phyloP scores from a whole-genome alignment of 2,113 vertebrate species.

The mouse (Mus musculus) region GRCm39 chr16:38725501-38726000 shows the following conservation, averaged over 20 bases:
- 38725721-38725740: neutral
- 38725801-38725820: conserved; percentile 70
- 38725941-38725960: neutral
- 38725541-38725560: conserved; percentile 53
- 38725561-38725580: conserved; percentile 25
- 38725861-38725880: conserved; percentile 75
- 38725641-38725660: conserved; percentile 1
- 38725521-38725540: neutral
- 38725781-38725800: conserved; percentile 82
- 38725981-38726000: neutral
- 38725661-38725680: conserved; percentile 39
- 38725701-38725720: conserved; percentile 40
- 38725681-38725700: neutral
- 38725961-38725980: neutral
- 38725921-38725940: neutral
- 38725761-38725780: conserved; percentile 73
- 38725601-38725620: conserved; percentile 23
- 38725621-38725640: conserved; percentile 36
- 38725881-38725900: conserved; percentile 70
- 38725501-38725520: neutral
- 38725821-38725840: conserved; percentile 74
- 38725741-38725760: neutral
- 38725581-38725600: conserved; percentile 19
- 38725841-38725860: conserved; percentile 65
- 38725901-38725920: neutral